Conservation (phyloP, 53 echinoderm and acorn worm genomes). For the Glandiceps talaboti region DNA sequence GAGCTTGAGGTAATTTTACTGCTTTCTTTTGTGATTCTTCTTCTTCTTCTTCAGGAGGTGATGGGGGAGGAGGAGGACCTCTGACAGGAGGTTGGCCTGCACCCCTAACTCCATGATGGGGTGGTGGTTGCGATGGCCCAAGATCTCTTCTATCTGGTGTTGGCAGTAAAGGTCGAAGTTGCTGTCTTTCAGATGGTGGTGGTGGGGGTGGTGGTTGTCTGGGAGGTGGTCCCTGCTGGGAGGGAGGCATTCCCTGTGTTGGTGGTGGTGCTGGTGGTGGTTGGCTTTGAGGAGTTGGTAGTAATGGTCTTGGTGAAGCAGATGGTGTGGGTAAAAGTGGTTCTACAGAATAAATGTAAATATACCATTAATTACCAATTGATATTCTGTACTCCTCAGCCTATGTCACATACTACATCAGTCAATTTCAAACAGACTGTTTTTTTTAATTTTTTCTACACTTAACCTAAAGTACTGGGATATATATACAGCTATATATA, state of each 20-base stretch:
- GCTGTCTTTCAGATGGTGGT: constrained; percentile 9
- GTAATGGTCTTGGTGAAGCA: constrained; percentile 12
- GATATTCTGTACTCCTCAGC: no score
- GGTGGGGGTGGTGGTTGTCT: background rate
- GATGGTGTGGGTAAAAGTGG: background rate
- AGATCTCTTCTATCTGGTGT: background rate
- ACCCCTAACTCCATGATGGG: constrained; percentile 3
- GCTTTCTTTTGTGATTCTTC: background rate
- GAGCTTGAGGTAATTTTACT: constrained; percentile 65
- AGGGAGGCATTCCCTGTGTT: constrained; percentile 7
- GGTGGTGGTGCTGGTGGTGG: constrained; percentile 2
- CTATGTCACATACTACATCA: no score
- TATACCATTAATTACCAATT: no score
- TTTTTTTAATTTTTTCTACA: no score
- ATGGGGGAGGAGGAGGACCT: background rate
- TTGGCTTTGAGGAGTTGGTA: constrained; percentile 34
- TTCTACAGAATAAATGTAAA: no score
- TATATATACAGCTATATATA: no score
- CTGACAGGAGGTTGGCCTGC: background rate
- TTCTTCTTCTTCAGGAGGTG: background rate
- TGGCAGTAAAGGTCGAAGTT: constrained; percentile 6
- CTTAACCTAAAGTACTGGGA: no score
- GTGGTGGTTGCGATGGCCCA: constrained; percentile 11
- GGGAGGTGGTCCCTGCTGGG: constrained; percentile 10
- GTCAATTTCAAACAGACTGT: no score